These are phyloP conservation scores for Idaea dimidiata DNA, from an alignment of 2,888 invertebrate genomes.

Conservation along the genomic window DNA sequence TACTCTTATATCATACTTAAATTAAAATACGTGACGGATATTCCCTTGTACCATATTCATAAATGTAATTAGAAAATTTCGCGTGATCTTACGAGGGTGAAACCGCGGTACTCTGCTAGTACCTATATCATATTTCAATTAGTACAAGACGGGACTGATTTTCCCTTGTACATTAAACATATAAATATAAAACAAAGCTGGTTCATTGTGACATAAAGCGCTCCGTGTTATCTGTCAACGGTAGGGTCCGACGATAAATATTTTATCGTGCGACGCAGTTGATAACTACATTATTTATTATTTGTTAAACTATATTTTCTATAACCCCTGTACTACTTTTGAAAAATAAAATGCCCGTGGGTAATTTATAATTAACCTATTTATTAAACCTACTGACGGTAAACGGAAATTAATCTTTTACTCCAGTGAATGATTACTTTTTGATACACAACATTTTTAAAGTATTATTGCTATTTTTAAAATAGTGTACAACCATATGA, in stretches of 20 bases:
- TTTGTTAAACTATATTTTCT: background rate
- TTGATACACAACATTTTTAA: too few species aligned
- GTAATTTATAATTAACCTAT: background rate
- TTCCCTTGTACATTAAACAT: background rate
- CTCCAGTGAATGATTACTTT: background rate
- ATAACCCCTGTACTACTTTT: background rate
- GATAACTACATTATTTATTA: background rate
- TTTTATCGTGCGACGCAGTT: background rate
- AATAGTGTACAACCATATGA: too few species aligned
- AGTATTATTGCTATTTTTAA: too few species aligned
- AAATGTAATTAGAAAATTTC: too few species aligned
- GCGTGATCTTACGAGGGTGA: too few species aligned
- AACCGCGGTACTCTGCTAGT: too few species aligned
- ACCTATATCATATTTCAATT: too few species aligned
- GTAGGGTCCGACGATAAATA: conserved; percentile 26
- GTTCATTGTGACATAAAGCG: conserved; percentile 19
- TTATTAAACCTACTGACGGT: background rate
- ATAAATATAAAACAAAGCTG: background rate
- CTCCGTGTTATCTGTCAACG: conserved; percentile 61
- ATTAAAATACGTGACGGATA: too few species aligned
- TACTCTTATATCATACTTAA: too few species aligned
- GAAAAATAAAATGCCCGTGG: background rate
- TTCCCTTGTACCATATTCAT: too few species aligned
- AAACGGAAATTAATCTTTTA: background rate
- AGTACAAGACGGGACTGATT: too few species aligned